Conservation (phyloP, 1,140 invertebrate species). For the Rhagoletis pomonella region DNA sequence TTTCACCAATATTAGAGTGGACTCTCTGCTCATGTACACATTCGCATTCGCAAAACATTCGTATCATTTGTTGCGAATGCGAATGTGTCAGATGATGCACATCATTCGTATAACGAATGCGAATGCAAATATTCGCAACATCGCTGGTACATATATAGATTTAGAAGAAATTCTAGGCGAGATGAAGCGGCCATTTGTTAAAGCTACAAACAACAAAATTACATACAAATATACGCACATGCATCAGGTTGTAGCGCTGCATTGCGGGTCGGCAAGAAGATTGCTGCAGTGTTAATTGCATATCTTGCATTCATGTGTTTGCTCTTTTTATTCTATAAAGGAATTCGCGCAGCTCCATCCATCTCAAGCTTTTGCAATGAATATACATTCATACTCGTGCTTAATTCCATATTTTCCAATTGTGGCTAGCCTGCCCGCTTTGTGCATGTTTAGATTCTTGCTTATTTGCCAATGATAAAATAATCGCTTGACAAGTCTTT, state of each 20-base stretch:
- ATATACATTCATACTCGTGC: neutral
- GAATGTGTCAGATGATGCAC: too few species aligned
- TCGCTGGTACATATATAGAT: too few species aligned
- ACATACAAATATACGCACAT: too few species aligned
- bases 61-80: too few species aligned
- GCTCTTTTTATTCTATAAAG: neutral
- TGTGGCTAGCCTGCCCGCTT: neutral
- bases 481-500: neutral
- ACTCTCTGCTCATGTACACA: too few species aligned
- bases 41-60: too few species aligned
- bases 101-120: too few species aligned
- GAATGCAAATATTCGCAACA: too few species aligned
- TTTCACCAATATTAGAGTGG: too few species aligned
- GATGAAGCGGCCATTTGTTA: too few species aligned
- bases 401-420: slow-evolving; percentile 32
- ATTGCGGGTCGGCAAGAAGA: neutral
- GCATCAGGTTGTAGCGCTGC: neutral
- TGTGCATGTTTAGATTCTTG: neutral
- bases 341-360: neutral
- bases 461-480: slow-evolving; percentile 1
- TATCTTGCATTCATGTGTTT: neutral
- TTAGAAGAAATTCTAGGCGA: too few species aligned
- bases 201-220: too few species aligned
- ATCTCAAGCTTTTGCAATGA: neutral
- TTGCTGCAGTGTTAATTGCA: neutral